Conservation (phyloP, 2,113 vertebrate species). For the Gambusia affinis region DNA sequence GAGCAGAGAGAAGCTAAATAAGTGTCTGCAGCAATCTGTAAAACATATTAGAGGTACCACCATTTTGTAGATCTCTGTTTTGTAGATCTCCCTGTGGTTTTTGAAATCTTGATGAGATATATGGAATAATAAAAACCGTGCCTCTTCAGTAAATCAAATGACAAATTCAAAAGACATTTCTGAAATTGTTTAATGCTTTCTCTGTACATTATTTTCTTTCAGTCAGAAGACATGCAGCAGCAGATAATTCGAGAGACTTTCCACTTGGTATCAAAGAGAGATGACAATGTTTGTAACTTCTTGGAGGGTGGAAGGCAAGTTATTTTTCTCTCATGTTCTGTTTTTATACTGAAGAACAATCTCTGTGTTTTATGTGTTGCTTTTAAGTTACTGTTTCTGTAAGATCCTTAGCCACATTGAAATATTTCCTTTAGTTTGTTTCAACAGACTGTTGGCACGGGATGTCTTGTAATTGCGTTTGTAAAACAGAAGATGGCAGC, state of each 20-base stretch:
- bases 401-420: not conserved
- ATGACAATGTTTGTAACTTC: slow-evolving; percentile 96
- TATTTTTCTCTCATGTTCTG: not conserved
- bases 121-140: not conserved
- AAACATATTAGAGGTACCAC: not conserved
- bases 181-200: not conserved
- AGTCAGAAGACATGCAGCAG: slow-evolving; percentile 93
- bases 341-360: not conserved
- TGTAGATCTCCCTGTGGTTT: no score
- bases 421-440: no score
- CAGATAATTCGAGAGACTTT: slow-evolving; percentile 95
- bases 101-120: not conserved
- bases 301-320: slow-evolving; percentile 90
- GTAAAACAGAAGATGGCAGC: slow-evolving; percentile 59
- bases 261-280: slow-evolving; percentile 92
- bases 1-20: not conserved
- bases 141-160: not conserved
- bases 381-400: not conserved
- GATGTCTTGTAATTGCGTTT: slow-evolving; percentile 24
- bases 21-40: not conserved
- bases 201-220: slow-evolving; percentile 5
- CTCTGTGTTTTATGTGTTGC: not conserved
- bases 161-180: not conserved
- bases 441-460: not conserved
- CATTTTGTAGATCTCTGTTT: not conserved